A percentile compares a stretch with the other conserved stretches of the same genome.
Conservation (phyloP, 2,797 vertebrate species). For the Spizella passerina region DNA sequence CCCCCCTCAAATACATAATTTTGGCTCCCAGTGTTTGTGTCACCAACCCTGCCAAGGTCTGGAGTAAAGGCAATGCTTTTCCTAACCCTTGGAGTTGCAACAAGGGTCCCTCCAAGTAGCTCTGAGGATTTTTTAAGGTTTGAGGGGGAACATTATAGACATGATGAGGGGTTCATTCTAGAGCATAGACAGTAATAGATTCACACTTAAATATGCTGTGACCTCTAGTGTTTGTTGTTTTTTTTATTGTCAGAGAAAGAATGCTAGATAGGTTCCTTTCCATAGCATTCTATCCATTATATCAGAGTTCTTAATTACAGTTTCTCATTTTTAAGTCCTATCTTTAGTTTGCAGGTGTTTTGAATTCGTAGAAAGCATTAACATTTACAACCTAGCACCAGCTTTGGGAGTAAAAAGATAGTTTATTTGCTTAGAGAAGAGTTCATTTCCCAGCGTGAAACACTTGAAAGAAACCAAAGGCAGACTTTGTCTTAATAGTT, state of each 20-base stretch:
- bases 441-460: constrained; percentile 65
- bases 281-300: neutral
- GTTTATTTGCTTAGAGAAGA: constrained; percentile 60
- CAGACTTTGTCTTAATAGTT: constrained; percentile 33
- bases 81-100: neutral
- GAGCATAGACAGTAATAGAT: neutral
- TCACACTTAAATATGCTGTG: neutral
- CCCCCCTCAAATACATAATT: fast-evolving
- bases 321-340: constrained; percentile 39
- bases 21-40: neutral
- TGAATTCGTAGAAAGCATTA: constrained; percentile 44
- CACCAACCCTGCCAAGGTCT: neutral
- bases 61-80: neutral
- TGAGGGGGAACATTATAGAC: neutral
- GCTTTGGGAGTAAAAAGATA: constrained; percentile 57
- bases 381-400: constrained; percentile 14
- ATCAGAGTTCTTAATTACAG: constrained; percentile 26
- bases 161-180: neutral
- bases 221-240: neutral
- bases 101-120: neutral
- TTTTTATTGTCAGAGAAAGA: neutral
- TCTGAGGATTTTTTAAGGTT: neutral
- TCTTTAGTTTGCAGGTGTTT: constrained; percentile 49
- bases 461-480: constrained; percentile 59
- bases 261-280: neutral